Evolutionary conservation across 2,113 vertebrate species (phyloP), one percentile per base, ranked within the genome.

Genomic region (Siphamia tubifer): DNA sequence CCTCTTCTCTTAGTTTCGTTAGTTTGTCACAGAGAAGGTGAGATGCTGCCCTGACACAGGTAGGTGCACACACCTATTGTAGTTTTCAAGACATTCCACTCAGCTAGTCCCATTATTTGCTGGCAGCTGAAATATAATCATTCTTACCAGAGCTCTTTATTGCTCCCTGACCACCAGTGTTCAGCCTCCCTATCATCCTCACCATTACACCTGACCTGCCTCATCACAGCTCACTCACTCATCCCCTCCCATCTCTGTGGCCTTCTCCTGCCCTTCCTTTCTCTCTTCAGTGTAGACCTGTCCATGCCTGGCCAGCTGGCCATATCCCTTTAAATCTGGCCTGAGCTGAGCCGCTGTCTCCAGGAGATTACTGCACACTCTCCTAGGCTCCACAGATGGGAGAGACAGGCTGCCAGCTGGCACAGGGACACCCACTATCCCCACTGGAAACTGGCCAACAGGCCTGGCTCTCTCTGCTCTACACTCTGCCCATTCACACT

Each of bases 381-480:
- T 86, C 82, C 54, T 61, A 82, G 88, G 87, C 89, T 92, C 87
- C 88, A 90, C 92, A 92, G 90, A 93, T 92, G 92, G 91, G 89
- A 84, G 55, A 77, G 84, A 87, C 84, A 84, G 84, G 78, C 77
- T 89, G 92, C 92, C 92, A 93, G 92, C 92, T 93, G 92, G 92
- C 91, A 86, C 68, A 70, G 89, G 84, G 90, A 89, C 84, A 85
- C 89, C 80, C 87, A 91, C 89, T 86, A 79, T 90, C 73, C 87
- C 68, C 77, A 55, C 83, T 92, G 91, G 91, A 90, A 76, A 39
- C 57, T 32, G 58, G 90, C 91, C 91, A 92, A 74, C 67, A 75
- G 84, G 53, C 77, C 80, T 75, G 61, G 85, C 81, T 85, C 73
- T 68, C 71, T 68, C 71, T 64, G 70, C 64, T 68, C 65, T 15